Conservation (phyloP, 2,113 vertebrate genomes). For the Apistogramma diplotaenia region DNA sequence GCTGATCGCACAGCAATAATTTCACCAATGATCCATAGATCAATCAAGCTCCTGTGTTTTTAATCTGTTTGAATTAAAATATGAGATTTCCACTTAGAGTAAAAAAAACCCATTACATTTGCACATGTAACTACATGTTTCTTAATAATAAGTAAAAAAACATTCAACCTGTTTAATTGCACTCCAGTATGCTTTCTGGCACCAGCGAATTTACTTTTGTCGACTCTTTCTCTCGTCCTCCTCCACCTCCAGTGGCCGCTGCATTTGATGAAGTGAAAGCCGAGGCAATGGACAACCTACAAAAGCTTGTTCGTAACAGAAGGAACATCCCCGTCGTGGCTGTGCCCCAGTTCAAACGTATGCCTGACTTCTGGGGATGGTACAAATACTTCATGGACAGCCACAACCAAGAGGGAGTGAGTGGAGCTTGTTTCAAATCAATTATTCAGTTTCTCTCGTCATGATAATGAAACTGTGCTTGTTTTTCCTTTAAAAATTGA, state of each 20-base stretch:
- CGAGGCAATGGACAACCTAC: constrained; percentile 43
- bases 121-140: too few species aligned
- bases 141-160: too few species aligned
- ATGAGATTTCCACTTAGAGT: too few species aligned
- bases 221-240: neutral
- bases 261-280: constrained; percentile 51
- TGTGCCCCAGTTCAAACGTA: constrained; percentile 61
- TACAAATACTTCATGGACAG: constrained; percentile 78
- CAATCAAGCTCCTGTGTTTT: too few species aligned
- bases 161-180: neutral
- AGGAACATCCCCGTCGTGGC: constrained; percentile 62
- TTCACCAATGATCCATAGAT: too few species aligned
- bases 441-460: constrained; percentile 21
- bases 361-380: constrained; percentile 81
- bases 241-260: constrained; percentile 11
- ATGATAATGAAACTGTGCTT: neutral
- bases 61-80: too few species aligned
- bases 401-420: constrained; percentile 81
- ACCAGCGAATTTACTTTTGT: neutral
- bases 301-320: constrained; percentile 67
- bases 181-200: neutral
- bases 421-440: constrained; percentile 47
- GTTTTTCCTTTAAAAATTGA: neutral
- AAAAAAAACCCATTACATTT: too few species aligned
- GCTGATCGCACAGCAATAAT: too few species aligned